Base-by-base conservation (phyloP, 2,888 invertebrate species). In the Actias luna region DNA sequence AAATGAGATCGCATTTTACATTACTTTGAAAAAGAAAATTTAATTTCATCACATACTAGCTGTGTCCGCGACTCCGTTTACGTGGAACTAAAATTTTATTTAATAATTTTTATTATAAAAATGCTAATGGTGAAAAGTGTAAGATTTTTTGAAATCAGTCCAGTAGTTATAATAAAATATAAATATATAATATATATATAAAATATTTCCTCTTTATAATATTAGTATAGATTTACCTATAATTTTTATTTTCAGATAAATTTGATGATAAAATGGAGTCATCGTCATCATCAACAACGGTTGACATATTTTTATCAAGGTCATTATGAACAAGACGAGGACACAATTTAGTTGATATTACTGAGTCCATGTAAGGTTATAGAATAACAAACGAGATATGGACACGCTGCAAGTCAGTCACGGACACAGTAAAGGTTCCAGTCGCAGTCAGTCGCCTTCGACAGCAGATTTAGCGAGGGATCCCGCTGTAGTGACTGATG, bases 381-480 rank as follows among this genome's bases (percentile, higher is more conserved):
- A 8, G 60, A 55, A 12, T n/a, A 18, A 27, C 14, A 58, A 35
- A 33, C n/a, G 31, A 58, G 50, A 16, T 35, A 91, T 92, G 92
- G 92, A 92, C 76, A 88, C 89, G 60, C 75, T 92, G 67, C 91
- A 92, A 71, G 89, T 92, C 65, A 76, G 83, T 35, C 93, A 88
- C 69, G 91, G 85, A 61, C 94, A 93, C 81, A 92, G 90, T 73
- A 94, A 94, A 83, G 93, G 93, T 57, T 94, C 94, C 52, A 94
- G 94, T 72, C 84, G 95, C 64, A 94, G 94, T 76, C 93, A 94
- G 75, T 94, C 94, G 42, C 95, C 95, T 64, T 89, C 90, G 10
- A 81, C 89, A 1, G 83, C 84, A n/a, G 92, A 94, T 74, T 75
- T 93, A 88, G 74, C 92, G 75, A 67, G 87, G 68, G 92, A 91